A percentile compares a stretch with the other conserved stretches of the same genome.
Conservation (phyloP, 2,888 invertebrate species). For the Pristionchus arcanus region DNA sequence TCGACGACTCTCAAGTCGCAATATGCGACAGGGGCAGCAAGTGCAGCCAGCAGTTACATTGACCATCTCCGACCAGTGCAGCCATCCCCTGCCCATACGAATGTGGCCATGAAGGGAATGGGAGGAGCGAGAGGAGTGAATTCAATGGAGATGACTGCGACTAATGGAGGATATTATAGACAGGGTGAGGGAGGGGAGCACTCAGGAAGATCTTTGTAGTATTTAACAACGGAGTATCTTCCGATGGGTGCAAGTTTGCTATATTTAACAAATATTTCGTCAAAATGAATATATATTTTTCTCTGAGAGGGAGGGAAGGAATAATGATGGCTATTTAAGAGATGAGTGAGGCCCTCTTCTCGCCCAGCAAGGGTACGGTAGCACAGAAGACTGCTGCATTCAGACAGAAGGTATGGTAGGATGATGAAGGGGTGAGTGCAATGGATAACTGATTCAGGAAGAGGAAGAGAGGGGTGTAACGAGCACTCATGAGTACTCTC, state of each 20-base stretch:
- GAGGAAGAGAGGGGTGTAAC: neutral
- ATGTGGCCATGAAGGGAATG: neutral
- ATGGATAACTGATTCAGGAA: conserved; percentile 1
- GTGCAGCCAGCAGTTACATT: conserved; percentile 37
- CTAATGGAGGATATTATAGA: conserved; percentile 12
- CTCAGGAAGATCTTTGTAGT: too few relatives aligned
- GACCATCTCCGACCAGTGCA: conserved; percentile 23
- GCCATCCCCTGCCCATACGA: neutral
- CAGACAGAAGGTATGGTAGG: conserved; percentile 33
- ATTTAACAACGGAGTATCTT: too few relatives aligned
- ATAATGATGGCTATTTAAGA: too few relatives aligned
- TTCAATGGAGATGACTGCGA: neutral
- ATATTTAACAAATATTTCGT: too few relatives aligned
- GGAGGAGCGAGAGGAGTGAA: neutral
- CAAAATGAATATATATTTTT: too few relatives aligned
- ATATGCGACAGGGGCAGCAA: neutral
- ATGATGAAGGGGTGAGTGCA: neutral
- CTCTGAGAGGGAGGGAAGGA: too few relatives aligned
- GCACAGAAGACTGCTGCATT: conserved; percentile 41
- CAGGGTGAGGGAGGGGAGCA: neutral
- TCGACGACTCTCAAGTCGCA: conserved; percentile 4
- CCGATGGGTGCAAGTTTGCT: too few relatives aligned
- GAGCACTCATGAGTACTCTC: neutral
- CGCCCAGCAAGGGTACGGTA: conserved; percentile 15
- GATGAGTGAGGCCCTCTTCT: neutral